A percentile compares a stretch with the other conserved stretches of the same genome.
Evolutionary conservation across 2,113 vertebrate species (phyloP).

Genomic region (Lepisosteus osseus): DNA sequence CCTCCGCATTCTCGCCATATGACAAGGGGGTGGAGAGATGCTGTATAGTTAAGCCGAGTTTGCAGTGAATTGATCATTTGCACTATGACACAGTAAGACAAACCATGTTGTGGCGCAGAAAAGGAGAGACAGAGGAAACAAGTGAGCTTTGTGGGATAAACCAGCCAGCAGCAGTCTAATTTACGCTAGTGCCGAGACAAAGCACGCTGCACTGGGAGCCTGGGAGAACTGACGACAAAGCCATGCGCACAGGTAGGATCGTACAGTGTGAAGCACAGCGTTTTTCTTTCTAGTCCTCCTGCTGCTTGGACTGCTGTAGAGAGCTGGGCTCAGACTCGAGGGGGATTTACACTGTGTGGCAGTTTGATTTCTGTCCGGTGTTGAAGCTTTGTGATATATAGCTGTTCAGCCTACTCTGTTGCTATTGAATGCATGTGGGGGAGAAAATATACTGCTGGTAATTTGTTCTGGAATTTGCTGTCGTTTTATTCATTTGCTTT

Average conservation of each 20-base stretch:
- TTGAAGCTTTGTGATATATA: too few relatives aligned
- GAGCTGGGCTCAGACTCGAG: background rate
- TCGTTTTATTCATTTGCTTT: too few relatives aligned
- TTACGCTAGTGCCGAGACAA: constrained; percentile 53
- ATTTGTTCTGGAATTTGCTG: too few relatives aligned
- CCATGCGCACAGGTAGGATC: constrained; percentile 67
- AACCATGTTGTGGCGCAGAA: constrained; percentile 18
- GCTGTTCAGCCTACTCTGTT: too few relatives aligned
- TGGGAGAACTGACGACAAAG: constrained; percentile 36
- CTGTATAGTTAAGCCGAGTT: constrained; percentile 48
- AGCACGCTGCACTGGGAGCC: constrained; percentile 58
- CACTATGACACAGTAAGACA: constrained; percentile 31
- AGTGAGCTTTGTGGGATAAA: constrained; percentile 29
- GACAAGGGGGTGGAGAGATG: constrained; percentile 50
- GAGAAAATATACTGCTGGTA: too few relatives aligned
- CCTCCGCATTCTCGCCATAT: constrained; percentile 36
- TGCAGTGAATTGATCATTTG: constrained; percentile 52
- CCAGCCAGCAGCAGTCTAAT: constrained; percentile 17
- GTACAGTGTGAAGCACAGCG: constrained; percentile 19
- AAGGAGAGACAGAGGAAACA: constrained; percentile 31
- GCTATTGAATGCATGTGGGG: too few relatives aligned
- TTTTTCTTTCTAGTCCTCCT: background rate
- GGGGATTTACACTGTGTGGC: too few relatives aligned
- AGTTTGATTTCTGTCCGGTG: too few relatives aligned
- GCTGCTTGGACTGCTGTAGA: background rate